Percentiles rank a stretch among this genome's conserved stretches.
These are phyloP conservation scores for Orthonychiurus folsomi DNA, from an alignment of 2,888 invertebrate species.

Conservation along the genomic window DNA sequence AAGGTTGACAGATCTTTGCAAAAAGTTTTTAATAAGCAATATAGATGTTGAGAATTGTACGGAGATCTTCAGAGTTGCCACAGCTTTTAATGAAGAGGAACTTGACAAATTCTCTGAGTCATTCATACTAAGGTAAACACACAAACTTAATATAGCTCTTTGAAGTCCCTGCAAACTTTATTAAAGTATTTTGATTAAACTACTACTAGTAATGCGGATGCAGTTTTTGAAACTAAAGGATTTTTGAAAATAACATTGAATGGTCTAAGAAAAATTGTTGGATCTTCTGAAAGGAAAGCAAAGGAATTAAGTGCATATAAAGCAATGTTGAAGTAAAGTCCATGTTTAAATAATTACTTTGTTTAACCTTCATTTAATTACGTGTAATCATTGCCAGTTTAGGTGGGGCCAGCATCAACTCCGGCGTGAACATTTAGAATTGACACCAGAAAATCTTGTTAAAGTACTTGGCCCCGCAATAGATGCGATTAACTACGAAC, in stretches of 20 bases:
- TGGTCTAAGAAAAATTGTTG: background rate
- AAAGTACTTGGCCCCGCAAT: too few relatives aligned
- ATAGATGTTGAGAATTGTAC: background rate
- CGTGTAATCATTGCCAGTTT: too few relatives aligned
- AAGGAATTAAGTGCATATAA: background rate
- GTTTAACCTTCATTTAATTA: too few relatives aligned
- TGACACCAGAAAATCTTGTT: too few relatives aligned
- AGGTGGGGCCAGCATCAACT: too few relatives aligned
- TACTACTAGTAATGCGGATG: background rate
- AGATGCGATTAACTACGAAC: too few relatives aligned
- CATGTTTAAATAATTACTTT: too few relatives aligned
- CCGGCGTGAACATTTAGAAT: too few relatives aligned
- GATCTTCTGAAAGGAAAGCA: background rate
- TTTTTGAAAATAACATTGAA: background rate
- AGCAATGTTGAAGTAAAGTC: conserved; percentile 2
- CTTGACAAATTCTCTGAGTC: too few relatives aligned
- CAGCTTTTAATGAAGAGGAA: background rate
- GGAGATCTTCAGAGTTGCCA: background rate
- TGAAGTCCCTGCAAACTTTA: too few relatives aligned
- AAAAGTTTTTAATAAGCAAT: background rate
- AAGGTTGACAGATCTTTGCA: background rate
- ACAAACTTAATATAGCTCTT: too few relatives aligned
- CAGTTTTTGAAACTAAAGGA: conserved; percentile 2
- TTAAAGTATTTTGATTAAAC: background rate
- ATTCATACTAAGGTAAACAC: too few relatives aligned